Percentiles rank a stretch among this genome's conserved stretches.
Conservation (phyloP, 2,113 vertebrate genomes). For the Macquaria ambigua region DNA sequence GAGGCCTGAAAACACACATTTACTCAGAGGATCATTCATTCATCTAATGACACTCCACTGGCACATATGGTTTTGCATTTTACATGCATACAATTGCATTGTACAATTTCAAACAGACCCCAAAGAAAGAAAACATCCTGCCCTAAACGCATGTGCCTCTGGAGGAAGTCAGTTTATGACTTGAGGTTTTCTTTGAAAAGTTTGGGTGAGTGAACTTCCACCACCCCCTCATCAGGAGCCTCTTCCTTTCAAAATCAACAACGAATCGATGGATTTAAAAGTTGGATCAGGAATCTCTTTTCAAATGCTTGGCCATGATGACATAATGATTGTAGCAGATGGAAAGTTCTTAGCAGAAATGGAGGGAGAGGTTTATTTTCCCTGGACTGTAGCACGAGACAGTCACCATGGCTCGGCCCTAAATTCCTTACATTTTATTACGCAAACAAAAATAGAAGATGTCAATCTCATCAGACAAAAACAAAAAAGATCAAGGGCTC, state of each 20-base stretch:
- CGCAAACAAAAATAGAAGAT: slow-evolving; percentile 66
- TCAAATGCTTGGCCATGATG: slow-evolving; percentile 27
- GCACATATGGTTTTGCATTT: slow-evolving; percentile 30
- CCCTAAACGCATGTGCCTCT: slow-evolving; percentile 60
- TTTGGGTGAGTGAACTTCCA: slow-evolving; percentile 18
- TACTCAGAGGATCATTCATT: slow-evolving; percentile 5
- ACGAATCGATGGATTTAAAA: slow-evolving; percentile 37
- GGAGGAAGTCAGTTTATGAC: slow-evolving; percentile 66
- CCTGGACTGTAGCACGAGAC: slow-evolving; percentile 54
- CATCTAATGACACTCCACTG: neutral
- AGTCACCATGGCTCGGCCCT: slow-evolving; percentile 35
- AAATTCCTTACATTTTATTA: slow-evolving; percentile 78
- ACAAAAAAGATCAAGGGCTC: slow-evolving; percentile 55
- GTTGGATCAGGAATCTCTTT: slow-evolving; percentile 11
- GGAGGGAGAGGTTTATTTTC: slow-evolving; percentile 67
- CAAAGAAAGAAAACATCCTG: slow-evolving; percentile 49
- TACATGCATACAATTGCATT: too few relatives aligned
- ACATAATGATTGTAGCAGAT: slow-evolving; percentile 77
- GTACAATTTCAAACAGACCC: slow-evolving; percentile 57
- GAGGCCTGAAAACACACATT: neutral
- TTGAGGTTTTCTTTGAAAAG: slow-evolving; percentile 60
- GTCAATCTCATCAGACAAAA: slow-evolving; percentile 55
- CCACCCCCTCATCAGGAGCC: slow-evolving; percentile 9
- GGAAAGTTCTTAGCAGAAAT: slow-evolving; percentile 64
- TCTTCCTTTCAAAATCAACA: slow-evolving; percentile 38